Conservation (phyloP, 1,140 invertebrate species). For the Bombus terrestris region DNA sequence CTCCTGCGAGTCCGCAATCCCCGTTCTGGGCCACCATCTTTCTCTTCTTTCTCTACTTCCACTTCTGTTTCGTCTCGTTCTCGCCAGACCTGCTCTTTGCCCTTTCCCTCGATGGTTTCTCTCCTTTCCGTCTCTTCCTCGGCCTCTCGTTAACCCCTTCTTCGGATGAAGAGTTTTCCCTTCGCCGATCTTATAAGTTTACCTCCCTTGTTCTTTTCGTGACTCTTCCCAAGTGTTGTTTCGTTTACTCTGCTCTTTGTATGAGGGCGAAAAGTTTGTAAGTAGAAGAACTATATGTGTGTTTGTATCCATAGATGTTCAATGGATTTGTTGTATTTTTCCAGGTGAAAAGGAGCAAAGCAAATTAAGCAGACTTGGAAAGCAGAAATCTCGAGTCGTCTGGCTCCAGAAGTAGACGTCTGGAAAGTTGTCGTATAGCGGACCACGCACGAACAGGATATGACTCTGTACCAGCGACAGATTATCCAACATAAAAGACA, state of each 20-base stretch:
- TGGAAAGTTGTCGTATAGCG: background rate
- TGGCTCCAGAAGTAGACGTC: background rate
- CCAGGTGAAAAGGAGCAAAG: background rate
- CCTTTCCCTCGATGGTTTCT: background rate
- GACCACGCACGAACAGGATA: no score
- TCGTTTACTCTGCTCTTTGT: background rate
- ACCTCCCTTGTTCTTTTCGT: background rate
- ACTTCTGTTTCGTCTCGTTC: background rate
- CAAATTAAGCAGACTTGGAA: background rate
- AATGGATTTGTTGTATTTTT: background rate
- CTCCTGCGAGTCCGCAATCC: slow-evolving; percentile 59
- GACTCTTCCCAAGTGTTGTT: background rate
- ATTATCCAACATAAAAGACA: background rate
- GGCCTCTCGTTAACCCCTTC: background rate
- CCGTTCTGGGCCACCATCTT: background rate
- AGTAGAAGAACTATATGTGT: background rate
- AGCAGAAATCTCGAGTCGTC: background rate
- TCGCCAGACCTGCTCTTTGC: background rate
- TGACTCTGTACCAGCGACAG: background rate
- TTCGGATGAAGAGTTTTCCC: background rate
- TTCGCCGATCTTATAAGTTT: background rate
- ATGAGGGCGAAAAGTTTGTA: background rate
- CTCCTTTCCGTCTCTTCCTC: background rate
- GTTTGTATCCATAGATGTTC: no score
- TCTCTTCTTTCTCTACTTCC: background rate